phyloP scores from a whole-genome alignment of 2,797 vertebrate genomes.

The Tenualosa ilisha region DNA sequence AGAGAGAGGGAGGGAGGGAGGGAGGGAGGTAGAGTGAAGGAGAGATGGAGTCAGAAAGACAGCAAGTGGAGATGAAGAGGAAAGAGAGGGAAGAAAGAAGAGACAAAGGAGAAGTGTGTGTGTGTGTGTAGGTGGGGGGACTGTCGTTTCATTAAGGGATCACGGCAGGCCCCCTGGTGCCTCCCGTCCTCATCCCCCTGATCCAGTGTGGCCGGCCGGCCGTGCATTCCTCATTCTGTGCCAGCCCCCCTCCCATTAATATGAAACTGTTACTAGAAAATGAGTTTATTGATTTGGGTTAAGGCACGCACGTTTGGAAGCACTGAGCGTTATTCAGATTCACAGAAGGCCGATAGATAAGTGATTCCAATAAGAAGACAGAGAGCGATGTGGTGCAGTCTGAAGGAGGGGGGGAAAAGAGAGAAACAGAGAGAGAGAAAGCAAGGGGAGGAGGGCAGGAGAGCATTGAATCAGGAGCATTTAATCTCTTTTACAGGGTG shows the following conservation, averaged over 20 bases:
- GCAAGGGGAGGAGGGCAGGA: slow-evolving; percentile 33
- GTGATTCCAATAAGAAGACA: slow-evolving; percentile 86
- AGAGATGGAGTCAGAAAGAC: slow-evolving; percentile 44
- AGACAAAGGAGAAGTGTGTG: neutral
- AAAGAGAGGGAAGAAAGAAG: neutral
- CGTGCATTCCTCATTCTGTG: slow-evolving; percentile 80
- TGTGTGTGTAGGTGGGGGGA: neutral
- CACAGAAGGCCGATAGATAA: slow-evolving; percentile 83
- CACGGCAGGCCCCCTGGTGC: slow-evolving; percentile 80
- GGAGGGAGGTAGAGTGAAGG: neutral
- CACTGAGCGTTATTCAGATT: slow-evolving; percentile 85
- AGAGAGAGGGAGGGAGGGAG: slow-evolving; percentile 19
- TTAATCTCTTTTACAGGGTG: slow-evolving; percentile 83
- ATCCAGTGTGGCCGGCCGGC: slow-evolving; percentile 49
- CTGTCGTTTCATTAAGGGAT: slow-evolving; percentile 87
- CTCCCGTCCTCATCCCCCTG: slow-evolving; percentile 81
- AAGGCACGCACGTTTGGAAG: slow-evolving; percentile 83
- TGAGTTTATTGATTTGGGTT: slow-evolving; percentile 92
- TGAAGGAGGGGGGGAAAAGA: slow-evolving; percentile 49
- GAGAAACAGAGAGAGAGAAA: neutral
- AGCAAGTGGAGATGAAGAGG: slow-evolving; percentile 48
- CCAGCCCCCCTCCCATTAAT: slow-evolving; percentile 83
- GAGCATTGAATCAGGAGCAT: slow-evolving; percentile 80
- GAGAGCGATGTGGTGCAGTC: slow-evolving; percentile 73
- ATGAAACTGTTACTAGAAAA: slow-evolving; percentile 92